Evolutionary conservation across 2,797 vertebrate species (phyloP), one percentile per base, ranked within the genome.

Genomic region (Spinus olivaceus): DNA sequence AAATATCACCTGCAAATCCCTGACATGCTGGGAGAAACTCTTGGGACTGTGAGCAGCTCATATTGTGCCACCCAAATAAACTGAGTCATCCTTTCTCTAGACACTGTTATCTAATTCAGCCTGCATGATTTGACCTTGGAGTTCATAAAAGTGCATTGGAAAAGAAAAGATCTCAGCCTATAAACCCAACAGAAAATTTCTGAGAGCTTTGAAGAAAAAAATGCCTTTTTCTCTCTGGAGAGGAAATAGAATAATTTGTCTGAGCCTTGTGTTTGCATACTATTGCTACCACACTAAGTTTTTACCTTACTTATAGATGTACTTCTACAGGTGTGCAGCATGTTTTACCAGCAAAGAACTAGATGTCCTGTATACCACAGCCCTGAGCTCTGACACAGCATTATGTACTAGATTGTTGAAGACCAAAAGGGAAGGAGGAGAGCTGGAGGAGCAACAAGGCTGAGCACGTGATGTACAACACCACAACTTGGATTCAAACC

Each of bases 11-110:
- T 84, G 30, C 35, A 90, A 89, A 85, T 89, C 49, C 30, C 60
- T 73, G 39, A 47, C 74, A 56, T 74, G 41, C 80, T 46, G 50
- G 66, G 61, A 89, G 67, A 39, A 92, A 78, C 74, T 93, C 74
- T 82, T 47, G 46, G 81, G 64, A 85, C 57, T 67, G 4, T 41
- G 46, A 82, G 57, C 24, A 77, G 44, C 81, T 94, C 85, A 77
- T 80, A 79, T 61, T 63, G 44, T 81, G 66, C 83, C 1, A 21
- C 78, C 83, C 91, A 95, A 95, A 94, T 82, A 93, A 84, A 95
- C 90, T 88, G 93, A 96, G 84, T 93, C 92, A 93, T 95, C 49
- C 37, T 86, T 86, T 92, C 95, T 90, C 73, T 93, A 96, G 90
- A 93, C 59, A 65, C 81, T 73, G 44, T 90, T 91, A 92, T 78